These are phyloP conservation scores for Idaea biselata DNA, from an alignment of 2,888 invertebrate species.

Conservation along the genomic window DNA sequence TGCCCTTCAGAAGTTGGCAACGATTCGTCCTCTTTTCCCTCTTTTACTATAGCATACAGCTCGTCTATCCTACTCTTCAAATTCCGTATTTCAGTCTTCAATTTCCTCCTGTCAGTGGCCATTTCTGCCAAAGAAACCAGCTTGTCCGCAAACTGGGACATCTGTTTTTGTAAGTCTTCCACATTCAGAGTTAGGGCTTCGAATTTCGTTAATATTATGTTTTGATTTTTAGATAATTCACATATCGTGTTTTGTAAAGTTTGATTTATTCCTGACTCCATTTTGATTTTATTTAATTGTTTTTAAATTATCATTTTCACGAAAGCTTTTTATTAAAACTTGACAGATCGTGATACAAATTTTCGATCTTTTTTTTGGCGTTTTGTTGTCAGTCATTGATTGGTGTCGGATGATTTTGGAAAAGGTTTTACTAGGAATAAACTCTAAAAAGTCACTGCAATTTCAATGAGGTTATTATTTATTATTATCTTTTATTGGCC, in stretches of 20 bases:
- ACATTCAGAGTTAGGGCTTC: conserved; percentile 53
- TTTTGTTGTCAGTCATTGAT: not conserved
- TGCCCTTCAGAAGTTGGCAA: conserved; percentile 42
- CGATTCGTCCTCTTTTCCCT: conserved; percentile 62
- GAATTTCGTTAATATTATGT: conserved; percentile 50
- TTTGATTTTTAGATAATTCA: conserved; percentile 54
- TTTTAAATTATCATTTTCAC: not conserved
- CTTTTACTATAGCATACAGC: conserved; percentile 59
- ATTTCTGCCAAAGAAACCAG: conserved; percentile 50
- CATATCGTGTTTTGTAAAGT: conserved; percentile 30
- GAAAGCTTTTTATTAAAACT: not conserved
- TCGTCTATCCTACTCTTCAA: conserved; percentile 63
- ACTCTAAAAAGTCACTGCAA: not conserved
- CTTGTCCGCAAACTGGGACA: conserved; percentile 53
- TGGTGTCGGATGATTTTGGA: not conserved
- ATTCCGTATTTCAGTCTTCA: conserved; percentile 50
- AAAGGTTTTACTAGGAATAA: not conserved
- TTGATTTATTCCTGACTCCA: not conserved
- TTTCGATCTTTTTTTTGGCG: not conserved
- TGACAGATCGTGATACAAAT: not conserved
- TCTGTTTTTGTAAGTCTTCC: conserved; percentile 48
- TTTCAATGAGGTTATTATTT: no score
- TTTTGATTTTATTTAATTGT: not conserved
- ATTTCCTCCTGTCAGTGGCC: conserved; percentile 43
- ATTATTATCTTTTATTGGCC: no score